Evolutionary conservation across 2,888 invertebrate species (phyloP).

Genomic region (Nephrotoma guestfalica): DNA sequence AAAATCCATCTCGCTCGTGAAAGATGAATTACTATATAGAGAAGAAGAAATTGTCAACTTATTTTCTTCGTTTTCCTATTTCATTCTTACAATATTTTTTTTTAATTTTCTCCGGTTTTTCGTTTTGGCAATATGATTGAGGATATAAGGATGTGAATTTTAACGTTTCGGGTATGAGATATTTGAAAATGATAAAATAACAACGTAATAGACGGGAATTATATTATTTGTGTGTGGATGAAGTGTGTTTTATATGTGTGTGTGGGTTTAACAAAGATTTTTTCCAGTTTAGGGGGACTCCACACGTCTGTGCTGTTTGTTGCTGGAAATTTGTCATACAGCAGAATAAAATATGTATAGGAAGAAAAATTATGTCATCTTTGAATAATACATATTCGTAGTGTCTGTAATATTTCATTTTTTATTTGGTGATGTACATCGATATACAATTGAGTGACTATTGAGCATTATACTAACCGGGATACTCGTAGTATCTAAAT

Average conservation of each 20-base stretch:
- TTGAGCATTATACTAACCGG: background rate
- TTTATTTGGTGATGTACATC: background rate
- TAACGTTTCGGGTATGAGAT: background rate
- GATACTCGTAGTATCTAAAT: background rate
- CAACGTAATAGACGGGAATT: background rate
- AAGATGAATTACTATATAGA: background rate
- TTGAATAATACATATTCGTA: background rate
- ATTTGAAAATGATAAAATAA: background rate
- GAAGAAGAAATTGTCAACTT: background rate
- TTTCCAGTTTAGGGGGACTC: background rate
- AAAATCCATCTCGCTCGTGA: background rate
- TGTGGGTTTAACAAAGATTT: background rate
- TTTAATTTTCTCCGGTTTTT: background rate
- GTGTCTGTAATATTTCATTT: background rate
- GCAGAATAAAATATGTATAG: background rate
- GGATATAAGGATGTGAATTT: background rate
- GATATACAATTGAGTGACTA: background rate
- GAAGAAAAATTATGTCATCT: background rate
- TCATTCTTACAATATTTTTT: background rate
- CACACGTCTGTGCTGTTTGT: background rate
- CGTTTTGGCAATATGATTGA: background rate
- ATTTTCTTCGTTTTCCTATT: background rate
- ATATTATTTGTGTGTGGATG: background rate
- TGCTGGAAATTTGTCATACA: background rate
- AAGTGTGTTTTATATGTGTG: background rate